Percentiles rank a stretch among this genome's conserved stretches.
These are phyloP conservation scores for Hyposmocoma kahamanoa DNA, from an alignment of 1,140 invertebrate genomes.

Conservation along the genomic window DNA sequence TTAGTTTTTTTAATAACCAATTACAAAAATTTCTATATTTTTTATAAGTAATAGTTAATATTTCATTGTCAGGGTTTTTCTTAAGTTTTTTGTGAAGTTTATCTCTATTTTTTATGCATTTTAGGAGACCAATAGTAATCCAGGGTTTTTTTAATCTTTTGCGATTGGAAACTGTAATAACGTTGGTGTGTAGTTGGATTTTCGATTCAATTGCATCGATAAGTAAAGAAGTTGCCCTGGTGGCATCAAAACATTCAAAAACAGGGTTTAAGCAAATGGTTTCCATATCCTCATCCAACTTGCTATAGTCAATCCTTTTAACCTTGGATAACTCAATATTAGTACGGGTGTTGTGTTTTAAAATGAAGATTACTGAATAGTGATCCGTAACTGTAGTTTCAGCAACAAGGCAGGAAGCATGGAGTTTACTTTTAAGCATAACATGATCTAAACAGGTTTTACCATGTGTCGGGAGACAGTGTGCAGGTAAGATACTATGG, in stretches of 20 bases:
- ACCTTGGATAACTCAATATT: background rate
- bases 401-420: background rate
- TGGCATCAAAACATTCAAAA: background rate
- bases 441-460: slow-evolving; percentile 2
- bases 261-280: background rate
- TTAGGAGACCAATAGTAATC: slow-evolving; percentile 6
- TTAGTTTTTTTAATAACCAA: slow-evolving; percentile 7
- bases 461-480: background rate
- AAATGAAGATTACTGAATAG: background rate
- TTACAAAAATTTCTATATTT: slow-evolving; percentile 9
- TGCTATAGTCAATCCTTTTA: background rate
- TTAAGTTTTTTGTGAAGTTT: background rate
- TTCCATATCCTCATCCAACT: background rate
- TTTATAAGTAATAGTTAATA: slow-evolving; percentile 5
- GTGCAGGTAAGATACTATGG: slow-evolving; percentile 1
- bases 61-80: background rate
- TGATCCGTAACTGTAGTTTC: slow-evolving; percentile 6
- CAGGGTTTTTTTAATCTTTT: slow-evolving; percentile 6
- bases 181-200: background rate
- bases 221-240: background rate
- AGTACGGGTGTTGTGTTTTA: background rate
- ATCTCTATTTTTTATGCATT: slow-evolving; percentile 8
- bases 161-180: background rate
- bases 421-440: slow-evolving; percentile 1
- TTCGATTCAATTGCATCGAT: background rate